Evolutionary conservation across 2,797 vertebrate species (phyloP), one percentile per base, ranked within the genome.

Genomic region (Spheniscus humboldti): DNA sequence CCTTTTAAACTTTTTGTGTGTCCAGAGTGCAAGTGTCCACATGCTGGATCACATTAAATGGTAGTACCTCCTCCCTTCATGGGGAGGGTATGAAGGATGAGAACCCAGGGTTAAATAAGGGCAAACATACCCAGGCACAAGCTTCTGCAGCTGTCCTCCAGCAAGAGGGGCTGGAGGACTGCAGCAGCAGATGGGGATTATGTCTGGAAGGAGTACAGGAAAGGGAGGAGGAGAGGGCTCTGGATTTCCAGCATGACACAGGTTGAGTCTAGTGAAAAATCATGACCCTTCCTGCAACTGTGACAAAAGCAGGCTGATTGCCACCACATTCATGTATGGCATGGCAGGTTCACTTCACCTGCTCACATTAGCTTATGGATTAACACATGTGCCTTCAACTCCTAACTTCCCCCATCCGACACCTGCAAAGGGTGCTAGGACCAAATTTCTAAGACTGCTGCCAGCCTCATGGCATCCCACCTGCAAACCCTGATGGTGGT

Each of bases 321-420:
- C 9, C 62, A 72, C 41, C 23, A 16, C 1, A 0, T 20, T 72
- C 43, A 6, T 3, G 3, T n/a, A 11, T 33, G 28, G 35, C 41
- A 19, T 3, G 4, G 74, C 55, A 87, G 4, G 0, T 22, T 85
- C 35, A 48, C 25, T 22, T 31, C 45, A 18, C 15, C 55, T 73
- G 62, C 59, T 68, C 50, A 4, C 14, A 6, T 50, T 37, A 68
- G 18, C 3, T 37, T 56, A 31, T 9, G 7, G 27, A 43, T 56
- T 57, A 86, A 53, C 47, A 83, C 8, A 31, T 1, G 0, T 37
- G 12, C 60, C 67, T 82, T 64, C 69, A 43, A 2, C 41, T 67
- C 31, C 45, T 41, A 15, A 4, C 25, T 25, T 57, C 18, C n/a
- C 39, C 18, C 52, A 30, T 9, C 28, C 28, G 41, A 28, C 68